Evolutionary conservation across 2,113 vertebrate genomes (phyloP), one percentile per base, ranked within the genome.

Genomic region (Lipophrys pholis): DNA sequence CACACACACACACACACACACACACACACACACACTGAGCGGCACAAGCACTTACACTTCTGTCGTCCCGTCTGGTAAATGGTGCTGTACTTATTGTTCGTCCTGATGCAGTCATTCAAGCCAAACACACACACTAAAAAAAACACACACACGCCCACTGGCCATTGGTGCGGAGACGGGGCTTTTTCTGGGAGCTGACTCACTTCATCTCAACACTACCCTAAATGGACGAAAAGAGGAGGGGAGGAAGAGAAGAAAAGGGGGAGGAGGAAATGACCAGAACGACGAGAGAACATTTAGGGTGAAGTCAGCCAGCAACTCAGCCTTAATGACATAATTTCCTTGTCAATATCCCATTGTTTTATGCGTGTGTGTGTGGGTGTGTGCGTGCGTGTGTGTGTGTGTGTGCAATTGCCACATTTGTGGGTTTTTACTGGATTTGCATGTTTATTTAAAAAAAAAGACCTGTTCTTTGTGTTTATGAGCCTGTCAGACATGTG

Each of bases 141-240:
- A 36, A 7, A 43, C 6, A 61, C 16, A 64, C 35, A 74, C 56
- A 78, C 61, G 76, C 70, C 11, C 55, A 64, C 36, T 73, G 45
- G 73, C 72, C 70, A 68, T 45, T 49, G 43, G 75, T 67, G 30
- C 65, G 8, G 41, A 54, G 61, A 78, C 15, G 10, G 78, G 67
- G 73, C 79, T 91, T 88, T 90, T 91, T 87, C 87, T 88, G 89
- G 86, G 84, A 81, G 70, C 80, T 90, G 87, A 91, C 81, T 92
- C 90, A 89, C 74, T 90, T 67, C 42, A 53, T 81, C 84, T 83
- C 59, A 69, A 64, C 60, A 57, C 80, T 84, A 71, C 87, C 85
- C 36, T 89, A 90, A 87, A 90, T 88, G 90, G 89, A 76, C 75
- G 64, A 81, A 83, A 72, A 78, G 52, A 84, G 71, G 66, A 82